Base-by-base conservation (phyloP, 1,140 invertebrate species). In the Proctacanthus coquilletti region DNA sequence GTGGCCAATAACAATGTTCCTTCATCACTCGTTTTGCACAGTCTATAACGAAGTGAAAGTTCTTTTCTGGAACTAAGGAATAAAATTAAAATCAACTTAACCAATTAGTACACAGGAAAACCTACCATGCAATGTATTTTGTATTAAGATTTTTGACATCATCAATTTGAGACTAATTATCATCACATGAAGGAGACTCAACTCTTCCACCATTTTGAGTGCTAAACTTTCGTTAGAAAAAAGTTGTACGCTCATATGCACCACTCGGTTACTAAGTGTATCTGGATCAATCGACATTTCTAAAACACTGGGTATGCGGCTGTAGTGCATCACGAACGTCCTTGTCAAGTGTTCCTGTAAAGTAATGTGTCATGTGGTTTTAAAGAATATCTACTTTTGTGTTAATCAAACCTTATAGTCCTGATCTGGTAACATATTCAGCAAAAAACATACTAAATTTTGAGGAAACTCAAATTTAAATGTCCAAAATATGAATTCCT, bases 401-500 rank as follows among this genome's bases (percentile, higher is more conserved):
- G 27, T 45, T 44, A n/a, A n/a, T n/a, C n/a, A n/a, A n/a, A 84
- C 83, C 71, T 97, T 97, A 61, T 96, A 98, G 51, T 86, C 77
- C 36, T 83, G 78, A 69, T 97, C 89, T 3, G 92, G 91, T 39
- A 97, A 64, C 77, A 97, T 87, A 59, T 95, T 94, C 10, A 97
- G 68, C n/a, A 98, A 62, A 32, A 96, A 75, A 52, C 91, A 96
- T 9, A 96, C 89, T 23, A 97, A 71, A 52, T 93, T 94, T 62
- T 96, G 87, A 3, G 92, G 92, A 66, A 97, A 98, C 63, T 97
- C 91, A 63, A 85, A 94, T 55, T 87, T 87, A 18, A 96, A 87
- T 14, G 87, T 94, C 92, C 93, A 97, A 65, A 97, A 97, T 44
- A 97, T 84, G 37, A 97, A 72, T 66, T 97, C 92, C 60, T 96